phyloP scores from a whole-genome alignment of 2,113 vertebrate genomes.

The Periophthalmodon schlosseri region DNA sequence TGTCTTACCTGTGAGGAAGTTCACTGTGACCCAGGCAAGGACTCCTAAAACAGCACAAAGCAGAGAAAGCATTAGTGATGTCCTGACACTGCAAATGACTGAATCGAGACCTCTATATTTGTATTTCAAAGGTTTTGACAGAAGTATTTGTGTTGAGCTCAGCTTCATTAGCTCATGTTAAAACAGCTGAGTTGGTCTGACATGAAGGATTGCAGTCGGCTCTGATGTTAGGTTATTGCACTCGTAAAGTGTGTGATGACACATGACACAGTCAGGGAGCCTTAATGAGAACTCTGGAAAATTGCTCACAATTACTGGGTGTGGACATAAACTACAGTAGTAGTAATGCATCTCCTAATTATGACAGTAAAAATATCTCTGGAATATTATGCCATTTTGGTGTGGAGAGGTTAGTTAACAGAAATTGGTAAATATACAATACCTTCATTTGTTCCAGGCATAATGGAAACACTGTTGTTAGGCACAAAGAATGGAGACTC shows the following conservation, averaged over 20 bases:
- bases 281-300: constrained; percentile 64
- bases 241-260: constrained; percentile 66
- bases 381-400: background rate
- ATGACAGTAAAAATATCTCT: constrained; percentile 19
- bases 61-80: constrained; percentile 47
- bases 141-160: constrained; percentile 3
- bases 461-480: constrained; percentile 88
- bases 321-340: constrained; percentile 51
- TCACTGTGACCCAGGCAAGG: constrained; percentile 97
- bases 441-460: constrained; percentile 97
- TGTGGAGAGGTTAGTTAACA: background rate
- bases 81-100: constrained; percentile 19
- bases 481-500: constrained; percentile 95
- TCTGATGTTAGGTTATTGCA: constrained; percentile 66
- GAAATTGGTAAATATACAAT: background rate
- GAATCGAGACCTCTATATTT: constrained; percentile 5
- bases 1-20: constrained; percentile 95
- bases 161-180: constrained; percentile 32
- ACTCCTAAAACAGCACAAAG: constrained; percentile 81
- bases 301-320: constrained; percentile 59
- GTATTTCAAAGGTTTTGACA: constrained; percentile 2
- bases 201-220: constrained; percentile 29
- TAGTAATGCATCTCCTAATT: constrained; percentile 44
- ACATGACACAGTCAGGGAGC: constrained; percentile 47
- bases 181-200: constrained; percentile 23